phyloP scores from a whole-genome alignment of 2,113 vertebrate species.

The Bothrops jararaca region DNA sequence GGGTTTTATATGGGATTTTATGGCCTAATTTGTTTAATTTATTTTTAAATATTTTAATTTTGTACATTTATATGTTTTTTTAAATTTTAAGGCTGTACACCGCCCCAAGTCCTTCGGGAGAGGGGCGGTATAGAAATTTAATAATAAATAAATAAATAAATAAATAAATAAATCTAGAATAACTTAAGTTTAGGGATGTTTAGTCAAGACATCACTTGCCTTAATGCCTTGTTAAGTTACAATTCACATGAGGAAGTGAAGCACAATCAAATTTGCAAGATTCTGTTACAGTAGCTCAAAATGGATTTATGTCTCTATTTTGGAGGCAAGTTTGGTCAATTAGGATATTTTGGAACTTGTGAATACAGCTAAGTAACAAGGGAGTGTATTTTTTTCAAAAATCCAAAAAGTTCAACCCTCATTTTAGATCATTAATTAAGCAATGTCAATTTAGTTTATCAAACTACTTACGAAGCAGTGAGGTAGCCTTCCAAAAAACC shows the following conservation, averaged over 20 bases:
- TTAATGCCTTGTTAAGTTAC: neutral
- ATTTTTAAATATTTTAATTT: no score
- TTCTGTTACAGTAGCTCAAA: neutral
- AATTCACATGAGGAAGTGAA: neutral
- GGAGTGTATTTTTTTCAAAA: neutral
- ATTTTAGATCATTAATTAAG: neutral
- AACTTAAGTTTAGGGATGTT: neutral
- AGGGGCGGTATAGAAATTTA: no score
- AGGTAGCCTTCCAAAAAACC: conserved; percentile 90
- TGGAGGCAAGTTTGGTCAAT: neutral
- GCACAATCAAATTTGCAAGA: neutral
- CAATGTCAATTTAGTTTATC: neutral
- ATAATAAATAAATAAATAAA: no score
- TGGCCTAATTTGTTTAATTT: no score
- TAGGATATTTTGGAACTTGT: neutral
- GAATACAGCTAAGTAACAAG: neutral
- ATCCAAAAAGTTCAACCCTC: neutral
- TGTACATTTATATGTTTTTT: no score
- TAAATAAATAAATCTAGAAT: neutral
- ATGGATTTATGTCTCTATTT: neutral
- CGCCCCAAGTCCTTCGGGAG: no score
- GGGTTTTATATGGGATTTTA: no score
- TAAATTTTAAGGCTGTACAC: no score
- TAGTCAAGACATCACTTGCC: neutral
- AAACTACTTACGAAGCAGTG: conserved; percentile 81